Evolutionary conservation across 2,797 vertebrate species (phyloP).

Genomic region (Poecilia velifera): DNA sequence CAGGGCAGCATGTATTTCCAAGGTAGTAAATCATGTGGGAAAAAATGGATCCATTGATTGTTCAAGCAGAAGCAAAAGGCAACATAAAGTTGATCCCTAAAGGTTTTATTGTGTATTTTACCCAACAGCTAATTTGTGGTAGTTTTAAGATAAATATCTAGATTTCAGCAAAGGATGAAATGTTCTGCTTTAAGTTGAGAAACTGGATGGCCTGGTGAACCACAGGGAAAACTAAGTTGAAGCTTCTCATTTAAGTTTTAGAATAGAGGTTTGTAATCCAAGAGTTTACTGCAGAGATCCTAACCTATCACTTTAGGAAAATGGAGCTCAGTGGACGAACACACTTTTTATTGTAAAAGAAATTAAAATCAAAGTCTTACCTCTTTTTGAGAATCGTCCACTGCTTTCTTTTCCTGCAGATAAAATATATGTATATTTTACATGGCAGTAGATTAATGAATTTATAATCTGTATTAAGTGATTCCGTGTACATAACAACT

Average conservation of each 20-base stretch:
- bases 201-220: background rate
- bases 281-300: background rate
- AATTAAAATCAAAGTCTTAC: slow-evolving; percentile 51
- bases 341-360: background rate
- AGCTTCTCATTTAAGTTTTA: background rate
- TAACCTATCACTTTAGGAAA: background rate
- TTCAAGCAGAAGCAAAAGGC: background rate
- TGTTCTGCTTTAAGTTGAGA: background rate
- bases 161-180: background rate
- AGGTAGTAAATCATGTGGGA: background rate
- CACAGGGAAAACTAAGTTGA: background rate
- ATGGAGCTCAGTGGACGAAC: background rate
- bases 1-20: background rate
- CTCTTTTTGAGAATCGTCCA: slow-evolving; percentile 79
- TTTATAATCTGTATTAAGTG: background rate
- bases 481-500: background rate
- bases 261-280: background rate
- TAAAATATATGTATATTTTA: background rate
- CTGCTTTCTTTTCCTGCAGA: slow-evolving; percentile 75
- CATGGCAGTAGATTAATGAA: background rate
- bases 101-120: background rate
- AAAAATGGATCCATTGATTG: background rate
- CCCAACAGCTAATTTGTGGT: background rate
- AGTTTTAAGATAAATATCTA: background rate
- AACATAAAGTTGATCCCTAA: background rate